Conservation (phyloP, 1,140 invertebrate species). For the Rhyzopertha dominica region DNA sequence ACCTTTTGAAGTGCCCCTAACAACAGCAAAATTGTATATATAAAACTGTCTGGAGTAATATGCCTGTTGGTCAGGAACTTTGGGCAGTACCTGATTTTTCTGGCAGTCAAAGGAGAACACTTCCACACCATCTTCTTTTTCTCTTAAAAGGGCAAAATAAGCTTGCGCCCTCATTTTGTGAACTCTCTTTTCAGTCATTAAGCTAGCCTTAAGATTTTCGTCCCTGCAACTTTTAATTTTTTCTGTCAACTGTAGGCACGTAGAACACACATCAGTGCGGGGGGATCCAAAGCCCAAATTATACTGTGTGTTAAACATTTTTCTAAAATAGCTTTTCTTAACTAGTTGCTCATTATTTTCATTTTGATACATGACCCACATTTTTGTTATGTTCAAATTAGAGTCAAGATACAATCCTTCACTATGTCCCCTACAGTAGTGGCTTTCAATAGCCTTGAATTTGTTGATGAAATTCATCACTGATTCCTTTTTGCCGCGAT, state of each 20-base stretch:
- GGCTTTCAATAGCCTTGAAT: no score
- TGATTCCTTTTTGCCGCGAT: no score
- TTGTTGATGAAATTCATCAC: no score
- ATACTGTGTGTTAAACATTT: conserved; percentile 24
- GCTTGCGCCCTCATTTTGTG: conserved; percentile 34
- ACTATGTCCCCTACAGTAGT: no score
- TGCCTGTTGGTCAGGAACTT: conserved; percentile 29
- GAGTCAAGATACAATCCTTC: no score
- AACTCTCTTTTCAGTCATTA: conserved; percentile 18
- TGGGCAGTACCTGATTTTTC: conserved; percentile 33
- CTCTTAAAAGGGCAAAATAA: conserved; percentile 36
- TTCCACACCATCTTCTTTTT: conserved; percentile 19
- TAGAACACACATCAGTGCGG: conserved; percentile 28
- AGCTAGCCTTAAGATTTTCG: conserved; percentile 21
- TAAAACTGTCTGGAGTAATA: conserved; percentile 21
- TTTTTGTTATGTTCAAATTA: no score
- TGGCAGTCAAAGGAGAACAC: conserved; percentile 35
- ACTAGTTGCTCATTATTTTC: no score
- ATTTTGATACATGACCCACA: no score
- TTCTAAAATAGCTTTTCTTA: conserved; percentile 22
- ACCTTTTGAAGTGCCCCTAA: conserved; percentile 17
- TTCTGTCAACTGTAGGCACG: conserved; percentile 21
- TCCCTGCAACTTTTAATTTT: conserved; percentile 18
- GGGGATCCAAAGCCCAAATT: conserved; percentile 28
- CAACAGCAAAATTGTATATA: conserved; percentile 29